Conservation (phyloP, 2,888 invertebrate species). For the Andrena praecox region DNA sequence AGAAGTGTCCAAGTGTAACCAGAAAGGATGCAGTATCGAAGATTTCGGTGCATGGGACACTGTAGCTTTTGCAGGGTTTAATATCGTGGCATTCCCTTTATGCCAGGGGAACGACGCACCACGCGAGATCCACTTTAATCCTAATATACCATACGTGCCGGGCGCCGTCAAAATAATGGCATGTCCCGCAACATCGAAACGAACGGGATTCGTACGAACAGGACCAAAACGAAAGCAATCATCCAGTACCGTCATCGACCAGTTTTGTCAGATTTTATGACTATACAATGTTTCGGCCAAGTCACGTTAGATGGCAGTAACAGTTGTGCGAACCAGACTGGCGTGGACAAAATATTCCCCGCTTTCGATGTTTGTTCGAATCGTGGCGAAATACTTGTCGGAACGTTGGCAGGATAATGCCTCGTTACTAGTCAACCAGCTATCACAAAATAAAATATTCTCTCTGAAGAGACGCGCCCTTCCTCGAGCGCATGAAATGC, state of each 20-base stretch:
- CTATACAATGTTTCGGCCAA: conserved; percentile 27
- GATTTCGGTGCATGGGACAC: conserved; percentile 62
- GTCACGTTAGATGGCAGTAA: conserved; percentile 48
- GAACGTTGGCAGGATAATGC: conserved; percentile 20
- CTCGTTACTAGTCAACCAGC: not conserved
- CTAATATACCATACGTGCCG: conserved; percentile 78
- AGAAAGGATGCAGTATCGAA: conserved; percentile 58
- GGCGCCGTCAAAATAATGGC: conserved; percentile 69
- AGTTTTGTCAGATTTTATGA: conserved; percentile 23
- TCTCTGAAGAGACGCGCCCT: conserved; percentile 66
- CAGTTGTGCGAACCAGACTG: conserved; percentile 24
- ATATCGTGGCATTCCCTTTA: conserved; percentile 82
- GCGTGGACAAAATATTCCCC: conserved; percentile 68
- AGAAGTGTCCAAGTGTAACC: conserved; percentile 18
- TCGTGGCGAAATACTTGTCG: conserved; percentile 67
- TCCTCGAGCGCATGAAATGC: not conserved
- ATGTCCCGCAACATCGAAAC: conserved; percentile 32
- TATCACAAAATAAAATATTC: conserved; percentile 66
- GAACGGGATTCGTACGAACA: not conserved
- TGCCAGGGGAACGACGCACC: conserved; percentile 75
- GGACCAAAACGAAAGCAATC: conserved; percentile 11
- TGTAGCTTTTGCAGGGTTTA: conserved; percentile 72
- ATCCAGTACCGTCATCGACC: conserved; percentile 30
- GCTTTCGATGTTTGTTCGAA: conserved; percentile 72
- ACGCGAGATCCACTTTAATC: conserved; percentile 81